Percentiles rank a stretch among this genome's conserved stretches.
Conservation (phyloP, 2,113 vertebrate genomes). For the Rallus limicola region DNA sequence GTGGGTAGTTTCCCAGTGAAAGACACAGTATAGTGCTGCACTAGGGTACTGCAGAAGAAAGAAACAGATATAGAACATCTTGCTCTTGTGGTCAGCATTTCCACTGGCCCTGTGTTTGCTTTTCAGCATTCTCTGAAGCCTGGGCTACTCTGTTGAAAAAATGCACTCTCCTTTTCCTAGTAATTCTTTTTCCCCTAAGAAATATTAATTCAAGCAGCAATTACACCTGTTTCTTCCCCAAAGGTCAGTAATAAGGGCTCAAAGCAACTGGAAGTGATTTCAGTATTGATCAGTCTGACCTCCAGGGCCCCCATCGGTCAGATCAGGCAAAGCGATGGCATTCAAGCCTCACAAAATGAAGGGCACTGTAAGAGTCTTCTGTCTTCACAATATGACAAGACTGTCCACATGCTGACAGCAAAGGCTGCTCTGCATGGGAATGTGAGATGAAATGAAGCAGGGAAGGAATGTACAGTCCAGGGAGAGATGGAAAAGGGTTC, state of each 20-base stretch:
- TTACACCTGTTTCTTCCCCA: background rate
- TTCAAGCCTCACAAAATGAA: background rate
- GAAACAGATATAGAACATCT: background rate
- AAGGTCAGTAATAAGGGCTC: background rate
- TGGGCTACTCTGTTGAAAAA: background rate
- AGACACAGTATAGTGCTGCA: background rate
- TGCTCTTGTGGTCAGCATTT: background rate
- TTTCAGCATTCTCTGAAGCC: background rate
- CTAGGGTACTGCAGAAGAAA: background rate
- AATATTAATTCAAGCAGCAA: background rate
- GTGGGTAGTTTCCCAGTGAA: background rate
- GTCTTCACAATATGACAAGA: background rate
- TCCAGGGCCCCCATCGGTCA: background rate
- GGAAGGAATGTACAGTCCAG: slow-evolving; percentile 49
- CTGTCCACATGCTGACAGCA: slow-evolving; percentile 40
- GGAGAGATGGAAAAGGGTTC: slow-evolving; percentile 25
- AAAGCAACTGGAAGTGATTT: background rate
- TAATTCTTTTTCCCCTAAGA: background rate
- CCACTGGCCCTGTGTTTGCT: background rate
- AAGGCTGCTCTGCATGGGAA: slow-evolving; percentile 21
- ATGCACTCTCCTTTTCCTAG: background rate
- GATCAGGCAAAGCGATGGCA: background rate
- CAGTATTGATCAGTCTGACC: background rate
- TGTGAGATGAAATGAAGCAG: background rate
- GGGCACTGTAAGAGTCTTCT: background rate